Evolutionary conservation across 2,113 vertebrate genomes (phyloP).

Genomic region (Emydura subglobosa): DNA sequence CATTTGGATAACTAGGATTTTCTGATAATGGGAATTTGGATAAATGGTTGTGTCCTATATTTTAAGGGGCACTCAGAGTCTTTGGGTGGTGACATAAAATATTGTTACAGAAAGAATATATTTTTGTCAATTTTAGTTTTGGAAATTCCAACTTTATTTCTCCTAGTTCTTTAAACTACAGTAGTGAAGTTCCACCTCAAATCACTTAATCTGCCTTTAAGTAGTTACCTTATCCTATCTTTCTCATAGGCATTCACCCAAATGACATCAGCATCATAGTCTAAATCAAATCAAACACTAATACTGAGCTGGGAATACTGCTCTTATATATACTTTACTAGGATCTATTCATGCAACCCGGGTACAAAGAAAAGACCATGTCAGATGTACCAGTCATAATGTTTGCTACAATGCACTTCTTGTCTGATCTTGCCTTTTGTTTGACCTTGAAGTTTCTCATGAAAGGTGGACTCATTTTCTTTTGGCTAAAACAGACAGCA

Average conservation of each 20-base stretch:
- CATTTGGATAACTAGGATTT: background rate
- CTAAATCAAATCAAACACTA: constrained; percentile 23
- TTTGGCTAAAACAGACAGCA: constrained; percentile 6
- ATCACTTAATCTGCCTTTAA: constrained; percentile 36
- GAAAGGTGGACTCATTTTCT: constrained; percentile 21
- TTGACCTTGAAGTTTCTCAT: constrained; percentile 42
- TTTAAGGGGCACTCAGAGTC: background rate
- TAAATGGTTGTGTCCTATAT: background rate
- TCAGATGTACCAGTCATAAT: background rate
- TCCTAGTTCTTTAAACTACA: constrained; percentile 16
- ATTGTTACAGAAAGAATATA: background rate
- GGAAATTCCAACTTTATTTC: background rate
- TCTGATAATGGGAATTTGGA: background rate
- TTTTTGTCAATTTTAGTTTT: background rate
- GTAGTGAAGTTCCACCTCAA: constrained; percentile 13
- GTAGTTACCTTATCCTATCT: constrained; percentile 24
- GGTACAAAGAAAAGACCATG: constrained; percentile 11
- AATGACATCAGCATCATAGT: constrained; percentile 18
- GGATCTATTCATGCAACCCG: background rate
- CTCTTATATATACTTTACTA: background rate
- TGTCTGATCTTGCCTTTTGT: constrained; percentile 8
- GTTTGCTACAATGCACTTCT: background rate
- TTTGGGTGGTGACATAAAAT: constrained; percentile 18
- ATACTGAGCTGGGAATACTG: background rate
- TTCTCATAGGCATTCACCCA: background rate